Conservation (phyloP, 1,140 invertebrate genomes). For the Caenorhabditis briggsae region DNA sequence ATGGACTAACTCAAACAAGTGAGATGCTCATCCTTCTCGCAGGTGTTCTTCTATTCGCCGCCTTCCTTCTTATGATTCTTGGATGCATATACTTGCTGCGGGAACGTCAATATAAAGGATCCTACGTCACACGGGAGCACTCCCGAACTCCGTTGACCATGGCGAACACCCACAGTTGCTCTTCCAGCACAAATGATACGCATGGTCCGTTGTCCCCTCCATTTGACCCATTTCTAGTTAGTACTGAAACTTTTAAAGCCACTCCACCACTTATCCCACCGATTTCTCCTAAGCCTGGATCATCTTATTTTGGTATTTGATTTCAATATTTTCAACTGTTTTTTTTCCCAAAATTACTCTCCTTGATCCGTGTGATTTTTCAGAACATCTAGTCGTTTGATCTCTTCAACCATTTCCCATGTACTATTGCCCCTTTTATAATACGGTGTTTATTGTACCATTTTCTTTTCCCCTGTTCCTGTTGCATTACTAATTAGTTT, state of each 20-base stretch:
- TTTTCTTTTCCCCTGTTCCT: background rate
- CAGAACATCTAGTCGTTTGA: slow-evolving; percentile 21
- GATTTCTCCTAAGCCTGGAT: slow-evolving; percentile 41
- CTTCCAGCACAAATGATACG: slow-evolving; percentile 40
- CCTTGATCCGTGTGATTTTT: slow-evolving; percentile 15
- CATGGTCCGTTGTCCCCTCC: slow-evolving; percentile 55
- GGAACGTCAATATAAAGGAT: slow-evolving; percentile 69
- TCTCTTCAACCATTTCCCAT: background rate
- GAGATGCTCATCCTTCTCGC: slow-evolving; percentile 71
- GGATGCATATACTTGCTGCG: slow-evolving; percentile 69
- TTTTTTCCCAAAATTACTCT: background rate
- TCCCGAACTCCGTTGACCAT: slow-evolving; percentile 66
- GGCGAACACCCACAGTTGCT: slow-evolving; percentile 52
- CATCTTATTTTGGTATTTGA: slow-evolving; percentile 51
- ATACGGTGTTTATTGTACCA: slow-evolving; percentile 22
- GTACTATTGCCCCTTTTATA: slow-evolving; percentile 22
- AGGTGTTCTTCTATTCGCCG: slow-evolving; percentile 68
- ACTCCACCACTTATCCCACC: slow-evolving; percentile 56
- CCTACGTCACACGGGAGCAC: slow-evolving; percentile 70
- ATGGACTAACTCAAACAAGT: slow-evolving; percentile 73
- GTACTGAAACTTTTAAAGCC: slow-evolving; percentile 58
- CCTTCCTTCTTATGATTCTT: slow-evolving; percentile 68
- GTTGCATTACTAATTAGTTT: background rate
- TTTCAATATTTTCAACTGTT: background rate
- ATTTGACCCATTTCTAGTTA: slow-evolving; percentile 43